Evolutionary conservation across 2,888 invertebrate genomes (phyloP), one percentile per base, ranked within the genome.

Genomic region (Metacarcinus magister): DNA sequence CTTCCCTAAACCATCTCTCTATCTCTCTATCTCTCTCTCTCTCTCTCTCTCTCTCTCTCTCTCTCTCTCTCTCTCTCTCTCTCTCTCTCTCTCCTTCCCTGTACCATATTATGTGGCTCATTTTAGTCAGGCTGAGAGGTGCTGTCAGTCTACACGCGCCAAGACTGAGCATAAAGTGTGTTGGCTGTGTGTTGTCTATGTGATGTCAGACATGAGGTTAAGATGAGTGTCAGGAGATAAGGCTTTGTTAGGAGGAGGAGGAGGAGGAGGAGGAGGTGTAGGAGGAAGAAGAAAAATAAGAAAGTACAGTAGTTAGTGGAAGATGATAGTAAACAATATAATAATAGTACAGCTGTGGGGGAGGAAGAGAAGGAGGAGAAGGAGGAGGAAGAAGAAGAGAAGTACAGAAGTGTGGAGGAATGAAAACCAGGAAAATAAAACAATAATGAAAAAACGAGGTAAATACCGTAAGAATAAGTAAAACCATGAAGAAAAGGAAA

Each of bases 51-150:
- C 75, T 75, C 75, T 75, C 75, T 75, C 75, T 75, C 75, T 75
- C 75, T 75, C 75, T 82, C 82, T 82, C 82, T 82, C 82, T 82
- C 82, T 82, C 82, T 82, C 82, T 82, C 82, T 82, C 82, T 82
- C 82, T 82, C 82, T 82, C 32, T 82, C 82, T 82, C 82, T 82
- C 82, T 82, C 82, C 32, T 32, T 82, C 82, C 32, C 82, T 23
- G 67, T 67, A 67, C 67, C 67, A 67, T n/a, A 67, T 67, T 19
- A 67, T 67, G 32, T 75, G 82, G 32, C 82, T n/a, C 67, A n/a
- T 67, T 67, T 67, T 67, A 23, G 67, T 67, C 67, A 67, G 67
- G 67, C 5, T 23, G 67, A n/a, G n/a, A 7, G 67, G 67, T 2
- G 67, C 67, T n/a, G 67, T 67, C 67, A 67, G n/a, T 67, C 67